These are phyloP conservation scores for Anthonomus grandis DNA, from an alignment of 1,140 invertebrate species.

Conservation along the genomic window DNA sequence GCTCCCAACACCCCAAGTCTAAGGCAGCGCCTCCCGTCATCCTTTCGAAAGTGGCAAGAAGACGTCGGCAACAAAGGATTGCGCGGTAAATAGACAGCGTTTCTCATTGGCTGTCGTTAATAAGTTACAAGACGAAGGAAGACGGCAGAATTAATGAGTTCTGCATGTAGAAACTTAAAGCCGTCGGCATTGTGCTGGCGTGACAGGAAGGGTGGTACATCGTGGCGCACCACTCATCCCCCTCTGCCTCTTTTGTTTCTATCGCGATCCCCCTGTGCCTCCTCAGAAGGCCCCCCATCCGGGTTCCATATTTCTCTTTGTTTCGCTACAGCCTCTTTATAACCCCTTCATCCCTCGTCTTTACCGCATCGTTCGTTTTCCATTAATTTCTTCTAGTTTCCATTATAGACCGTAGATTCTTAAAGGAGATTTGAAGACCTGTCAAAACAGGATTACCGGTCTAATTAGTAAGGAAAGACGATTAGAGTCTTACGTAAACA, in stretches of 20 bases:
- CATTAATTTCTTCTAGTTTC: conserved; percentile 32
- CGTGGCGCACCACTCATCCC: not conserved
- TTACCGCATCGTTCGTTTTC: conserved; percentile 19
- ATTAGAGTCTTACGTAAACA: too few species aligned
- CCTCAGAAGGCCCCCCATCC: not conserved
- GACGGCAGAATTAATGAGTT: conserved; percentile 42
- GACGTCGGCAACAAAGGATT: conserved; percentile 35
- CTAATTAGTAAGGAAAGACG: conserved; percentile 15
- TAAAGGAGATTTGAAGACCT: conserved; percentile 15
- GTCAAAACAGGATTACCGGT: conserved; percentile 9
- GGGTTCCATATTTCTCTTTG: conserved; percentile 20
- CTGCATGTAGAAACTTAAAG: conserved; percentile 32
- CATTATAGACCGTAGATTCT: conserved; percentile 16
- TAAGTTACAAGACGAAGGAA: conserved; percentile 40
- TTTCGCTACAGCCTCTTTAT: too few species aligned
- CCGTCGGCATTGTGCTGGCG: conserved; percentile 29
- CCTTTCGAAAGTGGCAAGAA: conserved; percentile 28
- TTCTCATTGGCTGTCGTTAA: conserved; percentile 43
- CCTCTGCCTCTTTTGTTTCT: too few species aligned
- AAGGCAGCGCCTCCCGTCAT: not conserved
- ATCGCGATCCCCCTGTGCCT: not conserved
- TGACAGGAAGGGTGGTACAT: conserved; percentile 24
- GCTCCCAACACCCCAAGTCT: too few species aligned
- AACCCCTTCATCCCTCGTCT: not conserved
- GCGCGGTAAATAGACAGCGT: conserved; percentile 39